Evolutionary conservation across 2,113 vertebrate genomes (phyloP), one percentile per base, ranked within the genome.

Genomic region (Typhlomys cinereus): DNA sequence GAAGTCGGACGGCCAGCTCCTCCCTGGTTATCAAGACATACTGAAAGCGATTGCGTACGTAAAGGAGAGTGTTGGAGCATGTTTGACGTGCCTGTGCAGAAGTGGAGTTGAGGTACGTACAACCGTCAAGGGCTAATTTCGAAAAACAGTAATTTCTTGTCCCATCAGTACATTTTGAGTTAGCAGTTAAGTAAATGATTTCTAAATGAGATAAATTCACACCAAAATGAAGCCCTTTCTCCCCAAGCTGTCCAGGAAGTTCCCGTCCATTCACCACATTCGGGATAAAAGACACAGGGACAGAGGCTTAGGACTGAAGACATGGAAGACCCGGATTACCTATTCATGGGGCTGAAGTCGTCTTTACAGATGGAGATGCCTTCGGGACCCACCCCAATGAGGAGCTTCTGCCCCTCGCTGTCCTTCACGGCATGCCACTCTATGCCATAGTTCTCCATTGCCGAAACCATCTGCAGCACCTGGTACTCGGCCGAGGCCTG

Each of bases 371-470:
- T 96, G 8, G 99, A 98, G 79, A 99, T 99, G 27, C 99, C 99
- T 80, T 99, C 99, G 0, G 99, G 99, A 3, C 99, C 99, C 2
- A 99, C 98, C 21, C 99, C 99, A 20, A 99, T 98, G 29, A 99
- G 98, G 85, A 99, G 95, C 52, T 98, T 98, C 94, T 99, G 99
- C 20, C 98, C 98, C 74, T 99, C 98, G 0, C 98, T 98, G 0
- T 99, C 99, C 46, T 99, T 98, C 44, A 98, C 99, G 7, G 99
- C 98, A 95, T 99, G 99, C 99, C 99, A 99, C 95, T 99, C 99
- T 34, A 99, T 98, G 1, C 99, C 99, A 7, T 99, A 99, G 95
- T 99, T 99, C 94, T 99, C 99, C 97, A 99, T 97, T 0, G 98
- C 97, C 0, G 99, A 99, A 48, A 99, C 98, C 69, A 99, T 98